These are phyloP conservation scores for Sciurus vulgaris DNA, from an alignment of 2,797 vertebrate species.

Conservation along the genomic window DNA sequence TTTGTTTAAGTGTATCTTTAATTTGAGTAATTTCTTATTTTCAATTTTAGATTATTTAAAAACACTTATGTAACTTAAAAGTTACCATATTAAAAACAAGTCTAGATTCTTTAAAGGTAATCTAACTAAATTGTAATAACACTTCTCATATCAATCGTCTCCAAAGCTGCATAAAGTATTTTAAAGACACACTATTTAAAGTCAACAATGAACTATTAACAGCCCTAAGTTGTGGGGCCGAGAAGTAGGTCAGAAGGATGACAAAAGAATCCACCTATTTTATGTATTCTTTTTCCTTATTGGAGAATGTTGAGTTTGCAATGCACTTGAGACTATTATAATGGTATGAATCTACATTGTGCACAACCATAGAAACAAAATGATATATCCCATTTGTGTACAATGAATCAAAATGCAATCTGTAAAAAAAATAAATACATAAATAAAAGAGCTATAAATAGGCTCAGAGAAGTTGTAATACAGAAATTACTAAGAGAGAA, in stretches of 20 bases:
- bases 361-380: too few relatives aligned
- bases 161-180: neutral
- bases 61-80: neutral
- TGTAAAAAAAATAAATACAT: too few relatives aligned
- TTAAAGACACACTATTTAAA: neutral
- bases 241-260: neutral
- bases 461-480: neutral
- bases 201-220: too few relatives aligned
- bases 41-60: neutral
- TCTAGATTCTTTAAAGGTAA: neutral
- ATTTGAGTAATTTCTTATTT: neutral
- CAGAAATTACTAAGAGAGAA: neutral
- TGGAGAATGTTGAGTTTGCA: neutral
- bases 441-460: neutral
- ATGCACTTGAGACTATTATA: neutral
- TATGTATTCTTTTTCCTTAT: neutral
- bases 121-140: neutral
- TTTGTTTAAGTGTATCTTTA: neutral
- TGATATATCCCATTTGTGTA: too few relatives aligned
- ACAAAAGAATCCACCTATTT: neutral
- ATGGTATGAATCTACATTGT: too few relatives aligned
- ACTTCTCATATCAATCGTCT: neutral
- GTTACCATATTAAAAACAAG: neutral
- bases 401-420: too few relatives aligned
- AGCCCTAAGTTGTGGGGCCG: neutral